Base-by-base conservation (phyloP, 2,888 invertebrate genomes). In the Julus scandinavius region DNA sequence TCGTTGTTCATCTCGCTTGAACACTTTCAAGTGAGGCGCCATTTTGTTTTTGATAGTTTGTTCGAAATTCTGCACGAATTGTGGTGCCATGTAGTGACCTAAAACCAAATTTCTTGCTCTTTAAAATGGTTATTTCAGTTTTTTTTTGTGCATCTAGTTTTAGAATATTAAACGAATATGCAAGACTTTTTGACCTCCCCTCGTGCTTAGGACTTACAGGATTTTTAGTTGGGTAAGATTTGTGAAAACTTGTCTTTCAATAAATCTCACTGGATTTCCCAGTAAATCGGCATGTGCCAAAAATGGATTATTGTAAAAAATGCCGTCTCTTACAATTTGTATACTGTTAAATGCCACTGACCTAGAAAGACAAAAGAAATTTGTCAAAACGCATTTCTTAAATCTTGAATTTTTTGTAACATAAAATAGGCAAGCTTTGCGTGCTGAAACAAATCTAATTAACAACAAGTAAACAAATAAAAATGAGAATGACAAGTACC, bases 261-360 rank as follows among this genome's bases (percentile, higher is more conserved):
- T 94, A 89, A 94, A 94, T 85, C 94, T 93, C 88, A 97, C 93
- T 45, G 97, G 97, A 94, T 97, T 97, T 90, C 95, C 96, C 91
- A 96, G 95, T 90, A 98, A 94, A 91, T 97, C 97, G 80, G 98
- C 93, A 72, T 96, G 94, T 90, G 95, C 94, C 88, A 98, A 94
- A 29, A 95, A 94, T 72, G 94, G 93, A 91, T 95, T 94, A 90
- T 94, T 94, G 91, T 94, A 94, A 91, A 97, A 94, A 90, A 95
- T 94, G 89, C 95, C 94, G 88, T 94, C 94, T n/a, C 94, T 94
- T 91, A 97, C 94, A 92, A 94, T 94, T 91, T 95, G 95, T 91
- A 98, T 95, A 90, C 95, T 95, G 93, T 98, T 98, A 92, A 96
- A 95, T 49, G 96, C 96, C 92, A 97, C 93, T 85, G 96, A 96